Base-by-base conservation (phyloP, 2,113 vertebrate species). In the Catagonus wagneri region DNA sequence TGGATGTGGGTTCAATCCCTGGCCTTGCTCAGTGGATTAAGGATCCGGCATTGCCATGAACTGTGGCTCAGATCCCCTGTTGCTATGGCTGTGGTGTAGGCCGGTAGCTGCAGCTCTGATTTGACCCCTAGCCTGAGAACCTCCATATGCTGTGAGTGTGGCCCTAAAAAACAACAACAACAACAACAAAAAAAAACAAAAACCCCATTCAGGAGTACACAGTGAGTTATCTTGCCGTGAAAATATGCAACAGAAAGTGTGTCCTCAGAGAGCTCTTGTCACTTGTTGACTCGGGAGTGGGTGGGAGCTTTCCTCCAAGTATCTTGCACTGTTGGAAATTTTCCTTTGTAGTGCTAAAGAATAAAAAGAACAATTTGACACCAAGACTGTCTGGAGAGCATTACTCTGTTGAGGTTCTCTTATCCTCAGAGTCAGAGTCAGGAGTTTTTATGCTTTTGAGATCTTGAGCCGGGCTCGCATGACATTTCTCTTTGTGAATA, bases 131-230 rank as follows among this genome's bases (percentile, higher is more conserved):
- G 44, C 44, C n/a, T 44, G 44, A 8, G 44, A 44, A 44, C 44
- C 44, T 44, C 44, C 8, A 44, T 44, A 44, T 44, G 44, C 44
- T 8, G 44, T 44, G 44, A 8, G 44, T 44, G 44, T 44, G 44
- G 44, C 44, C 44, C 44, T n/a, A n/a, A n/a, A n/a, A n/a, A n/a
- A n/a, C n/a, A n/a, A 44, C n/a, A n/a, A n/a, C n/a, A n/a, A n/a
- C n/a, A n/a, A n/a, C n/a, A n/a, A n/a, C n/a, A 44, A 44, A 44
- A 44, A 44, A 44, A 44, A 44, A 44, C 4, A 44, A 87, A 94
- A 19, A 96, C 94, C 93, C 96, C 90, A 54, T 95, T 93, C 1
- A 32, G 81, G 58, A 34, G 61, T 75, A 14, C 39, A 86, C 69
- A 34, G 1, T 20, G 58, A 58, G 39, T 88, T 96, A 90, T 94